These are phyloP conservation scores for Acanthopleura granulata DNA, from an alignment of 2,888 invertebrate species.

Conservation along the genomic window DNA sequence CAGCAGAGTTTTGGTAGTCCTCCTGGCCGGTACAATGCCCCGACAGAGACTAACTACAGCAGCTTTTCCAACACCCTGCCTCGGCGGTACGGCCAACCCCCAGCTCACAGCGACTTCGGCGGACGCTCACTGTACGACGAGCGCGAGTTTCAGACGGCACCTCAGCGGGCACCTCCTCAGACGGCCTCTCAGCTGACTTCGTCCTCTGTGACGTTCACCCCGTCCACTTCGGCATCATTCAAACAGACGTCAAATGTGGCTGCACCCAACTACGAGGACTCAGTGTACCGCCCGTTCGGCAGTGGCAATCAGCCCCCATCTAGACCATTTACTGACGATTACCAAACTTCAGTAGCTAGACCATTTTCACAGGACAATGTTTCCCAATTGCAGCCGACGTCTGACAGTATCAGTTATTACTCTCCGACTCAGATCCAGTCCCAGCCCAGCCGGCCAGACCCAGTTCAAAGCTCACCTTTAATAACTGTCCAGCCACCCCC, in stretches of 20 bases:
- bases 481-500: not conserved
- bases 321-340: slow-evolving; percentile 8
- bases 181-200: not conserved
- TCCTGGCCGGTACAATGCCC: not conserved
- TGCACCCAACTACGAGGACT: not conserved
- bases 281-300: not conserved
- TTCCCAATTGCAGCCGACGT: not conserved
- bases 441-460: not conserved
- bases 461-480: not conserved
- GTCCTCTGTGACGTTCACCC: not conserved
- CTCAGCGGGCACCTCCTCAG: not conserved
- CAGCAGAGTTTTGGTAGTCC: slow-evolving; percentile 6
- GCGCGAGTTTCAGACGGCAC: not conserved
- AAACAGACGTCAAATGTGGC: not conserved
- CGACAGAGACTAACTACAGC: not conserved
- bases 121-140: not conserved
- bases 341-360: slow-evolving; percentile 4
- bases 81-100: slow-evolving; percentile 9
- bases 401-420: not conserved
- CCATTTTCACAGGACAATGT: slow-evolving; percentile 11
- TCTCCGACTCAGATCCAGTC: not conserved
- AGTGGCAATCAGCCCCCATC: not conserved
- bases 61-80: slow-evolving; percentile 8
- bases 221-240: not conserved
- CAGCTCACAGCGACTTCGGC: not conserved